These are phyloP conservation scores for Neoniphon sammara DNA, from an alignment of 2,797 vertebrate species.

Conservation along the genomic window DNA sequence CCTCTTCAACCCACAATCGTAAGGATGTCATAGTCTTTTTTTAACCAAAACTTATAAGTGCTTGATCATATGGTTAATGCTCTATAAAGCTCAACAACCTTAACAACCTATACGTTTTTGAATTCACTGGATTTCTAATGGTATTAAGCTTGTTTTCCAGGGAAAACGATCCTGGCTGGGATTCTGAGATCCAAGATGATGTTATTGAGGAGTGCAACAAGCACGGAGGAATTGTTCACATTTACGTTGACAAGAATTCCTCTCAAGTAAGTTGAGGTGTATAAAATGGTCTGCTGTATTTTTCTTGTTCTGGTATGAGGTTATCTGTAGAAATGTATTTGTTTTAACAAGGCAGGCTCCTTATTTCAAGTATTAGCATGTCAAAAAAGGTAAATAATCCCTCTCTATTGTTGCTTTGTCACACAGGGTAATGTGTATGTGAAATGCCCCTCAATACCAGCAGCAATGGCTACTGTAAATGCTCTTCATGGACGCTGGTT, in stretches of 20 bases:
- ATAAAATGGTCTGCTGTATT: background rate
- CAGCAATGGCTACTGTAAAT: slow-evolving; percentile 94
- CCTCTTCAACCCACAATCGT: slow-evolving; percentile 99
- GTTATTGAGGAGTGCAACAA: slow-evolving; percentile 99
- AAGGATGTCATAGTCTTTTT: slow-evolving; percentile 69
- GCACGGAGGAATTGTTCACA: slow-evolving; percentile 97
- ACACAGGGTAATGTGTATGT: slow-evolving; percentile 97
- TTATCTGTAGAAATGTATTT: background rate
- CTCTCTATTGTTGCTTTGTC: background rate
- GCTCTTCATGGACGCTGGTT: slow-evolving; percentile 98
- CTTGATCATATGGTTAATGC: background rate
- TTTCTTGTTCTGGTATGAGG: background rate
- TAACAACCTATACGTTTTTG: background rate
- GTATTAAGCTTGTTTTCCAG: slow-evolving; percentile 53
- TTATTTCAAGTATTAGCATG: background rate
- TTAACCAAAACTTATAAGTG: background rate
- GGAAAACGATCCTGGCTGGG: slow-evolving; percentile 89
- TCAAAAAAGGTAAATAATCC: background rate
- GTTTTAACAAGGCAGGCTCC: background rate
- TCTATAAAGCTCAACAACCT: background rate
- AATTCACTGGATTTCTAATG: background rate
- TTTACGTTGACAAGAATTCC: slow-evolving; percentile 99
- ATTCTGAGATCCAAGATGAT: slow-evolving; percentile 96
- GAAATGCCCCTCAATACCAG: slow-evolving; percentile 97
- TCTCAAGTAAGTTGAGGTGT: slow-evolving; percentile 86